phyloP scores from a whole-genome alignment of 2,888 invertebrate species.

The Lepetodrilus schrolli region DNA sequence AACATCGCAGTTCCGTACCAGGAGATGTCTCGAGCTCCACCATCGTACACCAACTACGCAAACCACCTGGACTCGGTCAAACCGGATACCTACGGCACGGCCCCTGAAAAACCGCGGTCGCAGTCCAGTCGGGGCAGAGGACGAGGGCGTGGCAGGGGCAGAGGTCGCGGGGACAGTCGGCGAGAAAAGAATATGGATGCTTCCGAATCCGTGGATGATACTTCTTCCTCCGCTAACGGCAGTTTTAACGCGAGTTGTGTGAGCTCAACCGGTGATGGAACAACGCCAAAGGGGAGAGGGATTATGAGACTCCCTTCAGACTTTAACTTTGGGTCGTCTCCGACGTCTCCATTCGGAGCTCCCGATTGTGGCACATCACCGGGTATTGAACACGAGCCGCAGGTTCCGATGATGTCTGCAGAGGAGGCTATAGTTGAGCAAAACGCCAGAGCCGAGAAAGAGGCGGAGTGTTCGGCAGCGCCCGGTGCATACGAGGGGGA shows the following conservation, averaged over 20 bases:
- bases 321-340: background rate
- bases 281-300: background rate
- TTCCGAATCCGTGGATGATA: background rate
- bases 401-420: background rate
- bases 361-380: background rate
- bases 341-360: background rate
- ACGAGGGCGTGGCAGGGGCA: background rate
- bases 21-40: slow-evolving; percentile 55
- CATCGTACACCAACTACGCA: slow-evolving; percentile 60
- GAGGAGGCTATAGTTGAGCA: background rate
- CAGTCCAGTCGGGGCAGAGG: background rate
- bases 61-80: slow-evolving; percentile 54
- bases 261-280: background rate
- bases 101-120: background rate
- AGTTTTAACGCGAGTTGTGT: background rate
- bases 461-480: background rate
- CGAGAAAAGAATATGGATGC: background rate
- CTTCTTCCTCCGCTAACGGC: background rate
- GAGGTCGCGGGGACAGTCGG: background rate
- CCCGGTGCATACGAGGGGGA: background rate
- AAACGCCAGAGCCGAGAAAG: background rate
- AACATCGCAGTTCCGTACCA: slow-evolving; percentile 74
- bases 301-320: background rate
- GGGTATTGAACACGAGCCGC: background rate
- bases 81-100: slow-evolving; percentile 24